Evolutionary conservation across 2,797 vertebrate species (phyloP).

Genomic region (Crossoptilon crossoptilon): DNA sequence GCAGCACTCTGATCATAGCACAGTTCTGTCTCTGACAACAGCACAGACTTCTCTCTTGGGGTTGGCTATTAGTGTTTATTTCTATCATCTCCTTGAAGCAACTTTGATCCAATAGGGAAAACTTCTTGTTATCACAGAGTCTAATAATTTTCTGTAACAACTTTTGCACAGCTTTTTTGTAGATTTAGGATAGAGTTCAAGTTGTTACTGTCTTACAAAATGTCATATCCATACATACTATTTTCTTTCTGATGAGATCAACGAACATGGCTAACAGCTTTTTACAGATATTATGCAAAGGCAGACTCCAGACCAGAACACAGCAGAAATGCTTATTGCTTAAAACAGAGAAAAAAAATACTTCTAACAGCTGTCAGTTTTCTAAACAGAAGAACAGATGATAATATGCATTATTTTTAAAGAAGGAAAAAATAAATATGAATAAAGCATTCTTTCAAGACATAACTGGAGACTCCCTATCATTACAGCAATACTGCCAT

Average conservation of each 20-base stretch:
- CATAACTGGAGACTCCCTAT: background rate
- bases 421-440: background rate
- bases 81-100: background rate
- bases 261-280: background rate
- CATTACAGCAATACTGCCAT: background rate
- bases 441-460: background rate
- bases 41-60: background rate
- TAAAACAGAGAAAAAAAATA: background rate
- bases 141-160: background rate
- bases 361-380: background rate
- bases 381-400: background rate
- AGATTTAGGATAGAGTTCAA: background rate
- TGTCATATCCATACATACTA: background rate
- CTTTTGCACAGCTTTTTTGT: background rate
- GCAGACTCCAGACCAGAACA: accelerated
- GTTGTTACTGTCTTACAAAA: background rate
- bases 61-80: background rate
- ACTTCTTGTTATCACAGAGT: too few relatives aligned
- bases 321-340: background rate
- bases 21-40: background rate
- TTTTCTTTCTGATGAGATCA: background rate
- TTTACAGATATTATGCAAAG: background rate
- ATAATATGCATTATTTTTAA: background rate
- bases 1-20: background rate
- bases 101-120: background rate